Evolutionary conservation across 2,888 invertebrate species (phyloP).

Genomic region (Rosalia funebris): DNA sequence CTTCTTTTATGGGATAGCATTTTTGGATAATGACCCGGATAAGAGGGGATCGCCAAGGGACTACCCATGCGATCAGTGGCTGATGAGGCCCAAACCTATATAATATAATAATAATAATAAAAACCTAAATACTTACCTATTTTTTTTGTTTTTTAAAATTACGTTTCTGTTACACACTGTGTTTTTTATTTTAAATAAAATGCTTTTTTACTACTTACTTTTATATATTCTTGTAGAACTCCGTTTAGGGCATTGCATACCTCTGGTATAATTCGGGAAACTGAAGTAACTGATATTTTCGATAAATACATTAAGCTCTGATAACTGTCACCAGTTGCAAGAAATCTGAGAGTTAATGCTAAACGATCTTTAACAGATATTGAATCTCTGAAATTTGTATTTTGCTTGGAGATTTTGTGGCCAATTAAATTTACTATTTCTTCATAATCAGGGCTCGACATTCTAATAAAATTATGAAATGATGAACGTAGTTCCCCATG

Average conservation of each 20-base stretch:
- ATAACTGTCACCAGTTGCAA: slow-evolving; percentile 19
- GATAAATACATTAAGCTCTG: slow-evolving; percentile 13
- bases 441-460: slow-evolving; percentile 16
- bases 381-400: slow-evolving; percentile 25
- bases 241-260: not conserved
- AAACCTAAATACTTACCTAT: too few species aligned
- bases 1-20: too few species aligned
- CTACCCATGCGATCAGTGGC: too few species aligned
- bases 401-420: slow-evolving; percentile 15
- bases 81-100: too few species aligned
- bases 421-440: slow-evolving; percentile 17
- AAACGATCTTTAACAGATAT: slow-evolving; percentile 20
- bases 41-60: too few species aligned
- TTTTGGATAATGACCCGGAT: too few species aligned
- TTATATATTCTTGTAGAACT: not conserved
- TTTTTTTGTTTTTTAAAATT: too few species aligned
- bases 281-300: not conserved
- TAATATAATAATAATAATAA: too few species aligned
- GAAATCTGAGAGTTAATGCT: slow-evolving; percentile 8
- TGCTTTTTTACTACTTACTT: not conserved
- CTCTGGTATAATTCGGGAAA: not conserved
- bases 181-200: too few species aligned
- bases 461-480: slow-evolving; percentile 16
- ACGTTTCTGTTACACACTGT: too few species aligned
- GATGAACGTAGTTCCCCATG: slow-evolving; percentile 23